Evolutionary conservation across 2,888 invertebrate genomes (phyloP).

Genomic region (Cosmia pyralina): DNA sequence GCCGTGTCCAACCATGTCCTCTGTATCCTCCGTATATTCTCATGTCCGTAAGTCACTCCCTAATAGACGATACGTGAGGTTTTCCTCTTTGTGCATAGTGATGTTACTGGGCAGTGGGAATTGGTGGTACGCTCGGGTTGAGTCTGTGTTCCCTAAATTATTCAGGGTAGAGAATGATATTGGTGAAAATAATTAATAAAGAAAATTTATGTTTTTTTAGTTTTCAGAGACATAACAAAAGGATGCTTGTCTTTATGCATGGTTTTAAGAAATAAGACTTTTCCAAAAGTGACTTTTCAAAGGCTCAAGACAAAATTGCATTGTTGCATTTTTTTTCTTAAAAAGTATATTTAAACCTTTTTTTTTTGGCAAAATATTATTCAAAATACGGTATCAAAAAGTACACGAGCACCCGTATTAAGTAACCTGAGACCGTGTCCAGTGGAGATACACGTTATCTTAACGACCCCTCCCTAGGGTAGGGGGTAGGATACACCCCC

Average conservation of each 20-base stretch:
- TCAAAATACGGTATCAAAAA: conserved; percentile 45
- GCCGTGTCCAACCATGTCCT: conserved; percentile 40
- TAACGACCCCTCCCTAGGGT: conserved; percentile 78
- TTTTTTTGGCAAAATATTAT: conserved; percentile 35
- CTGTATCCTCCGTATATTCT: conserved; percentile 44
- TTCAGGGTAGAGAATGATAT: conserved; percentile 13
- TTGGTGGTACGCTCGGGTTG: conserved; percentile 10
- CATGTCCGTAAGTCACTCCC: conserved; percentile 59
- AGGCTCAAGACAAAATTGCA: background rate
- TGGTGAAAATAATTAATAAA: conserved; percentile 9
- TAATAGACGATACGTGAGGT: conserved; percentile 63
- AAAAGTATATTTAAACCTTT: no score
- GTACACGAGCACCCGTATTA: conserved; percentile 71
- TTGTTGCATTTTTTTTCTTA: no score
- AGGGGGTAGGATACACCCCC: conserved; percentile 58
- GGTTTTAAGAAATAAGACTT: background rate
- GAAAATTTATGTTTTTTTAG: background rate
- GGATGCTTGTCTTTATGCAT: background rate
- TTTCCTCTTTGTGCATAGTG: conserved; percentile 59
- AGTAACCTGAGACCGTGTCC: conserved; percentile 83
- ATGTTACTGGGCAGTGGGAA: conserved; percentile 32
- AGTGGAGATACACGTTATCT: conserved; percentile 87
- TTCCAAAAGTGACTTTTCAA: background rate
- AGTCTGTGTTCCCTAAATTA: conserved; percentile 20
- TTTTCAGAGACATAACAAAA: background rate